These are phyloP conservation scores for Hydrochoerus hydrochaeris DNA, from an alignment of 2,113 vertebrate genomes.

Conservation along the genomic window DNA sequence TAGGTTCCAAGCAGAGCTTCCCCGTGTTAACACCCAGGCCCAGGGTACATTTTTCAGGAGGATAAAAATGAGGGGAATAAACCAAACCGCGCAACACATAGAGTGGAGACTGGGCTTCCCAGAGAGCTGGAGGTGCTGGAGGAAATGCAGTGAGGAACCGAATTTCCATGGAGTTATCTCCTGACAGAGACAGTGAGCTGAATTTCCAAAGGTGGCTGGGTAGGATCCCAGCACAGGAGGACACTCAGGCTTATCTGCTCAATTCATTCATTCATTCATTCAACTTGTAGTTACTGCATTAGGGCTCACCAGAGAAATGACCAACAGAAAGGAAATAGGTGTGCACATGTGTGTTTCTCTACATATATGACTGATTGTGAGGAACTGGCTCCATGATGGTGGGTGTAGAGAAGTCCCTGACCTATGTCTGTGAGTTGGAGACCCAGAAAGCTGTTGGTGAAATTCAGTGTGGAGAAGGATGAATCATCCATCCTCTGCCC, in stretches of 20 bases:
- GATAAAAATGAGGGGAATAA: neutral
- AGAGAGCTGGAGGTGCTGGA: too few relatives aligned
- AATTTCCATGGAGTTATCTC: neutral
- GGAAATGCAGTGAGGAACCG: neutral
- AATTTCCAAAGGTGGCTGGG: neutral
- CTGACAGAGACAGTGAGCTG: neutral
- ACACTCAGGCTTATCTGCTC: neutral
- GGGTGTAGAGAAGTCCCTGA: neutral
- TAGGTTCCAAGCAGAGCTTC: neutral
- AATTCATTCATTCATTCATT: neutral
- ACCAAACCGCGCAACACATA: too few relatives aligned
- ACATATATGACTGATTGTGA: neutral
- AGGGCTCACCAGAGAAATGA: neutral
- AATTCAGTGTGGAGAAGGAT: neutral
- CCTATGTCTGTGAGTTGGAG: neutral
- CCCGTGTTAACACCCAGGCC: accelerated
- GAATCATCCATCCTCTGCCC: neutral
- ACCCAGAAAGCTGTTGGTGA: neutral
- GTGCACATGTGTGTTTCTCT: too few relatives aligned
- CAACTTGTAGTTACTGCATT: too few relatives aligned
- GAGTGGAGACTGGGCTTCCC: neutral
- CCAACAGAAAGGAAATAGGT: neutral
- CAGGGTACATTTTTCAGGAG: neutral
- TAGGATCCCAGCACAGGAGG: too few relatives aligned
- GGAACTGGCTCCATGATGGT: neutral